phyloP scores from a whole-genome alignment of 2,113 vertebrate species.

The Mustelus asterias region DNA sequence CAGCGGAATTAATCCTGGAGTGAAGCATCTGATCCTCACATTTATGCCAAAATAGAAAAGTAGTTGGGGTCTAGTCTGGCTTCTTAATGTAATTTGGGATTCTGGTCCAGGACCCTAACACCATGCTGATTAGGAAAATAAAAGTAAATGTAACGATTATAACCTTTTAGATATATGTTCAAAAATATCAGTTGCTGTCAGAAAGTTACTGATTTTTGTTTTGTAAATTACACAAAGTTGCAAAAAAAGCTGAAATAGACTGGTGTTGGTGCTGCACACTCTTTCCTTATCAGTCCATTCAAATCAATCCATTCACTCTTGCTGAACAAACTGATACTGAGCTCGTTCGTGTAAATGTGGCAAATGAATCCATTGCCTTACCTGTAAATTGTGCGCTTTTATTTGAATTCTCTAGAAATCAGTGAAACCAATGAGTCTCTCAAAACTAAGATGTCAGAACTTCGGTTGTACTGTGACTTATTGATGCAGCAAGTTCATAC shows the following conservation, averaged over 20 bases:
- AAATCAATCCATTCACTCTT: not conserved
- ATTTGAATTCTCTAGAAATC: conserved; percentile 60
- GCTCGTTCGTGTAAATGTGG: not conserved
- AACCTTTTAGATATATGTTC: not conserved
- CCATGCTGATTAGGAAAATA: not conserved
- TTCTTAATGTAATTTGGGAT: no score
- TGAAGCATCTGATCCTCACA: no score
- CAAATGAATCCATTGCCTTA: not conserved
- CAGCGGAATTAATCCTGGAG: no score
- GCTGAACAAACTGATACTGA: not conserved
- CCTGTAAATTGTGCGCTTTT: conserved; percentile 10
- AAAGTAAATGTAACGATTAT: not conserved
- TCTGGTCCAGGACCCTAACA: no score
- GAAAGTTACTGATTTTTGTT: not conserved
- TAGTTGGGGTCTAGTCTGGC: no score
- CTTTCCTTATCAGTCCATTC: not conserved
- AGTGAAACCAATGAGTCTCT: conserved; percentile 81
- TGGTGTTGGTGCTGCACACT: not conserved
- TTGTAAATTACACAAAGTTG: not conserved
- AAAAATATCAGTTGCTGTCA: not conserved
- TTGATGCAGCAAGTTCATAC: conserved; percentile 81
- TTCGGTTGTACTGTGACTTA: conserved; percentile 94
- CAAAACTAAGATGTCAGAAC: conserved; percentile 97
- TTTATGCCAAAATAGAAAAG: no score
- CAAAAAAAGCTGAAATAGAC: not conserved